Base-by-base conservation (phyloP, 2,113 vertebrate genomes). In the Myotis brandtii region DNA sequence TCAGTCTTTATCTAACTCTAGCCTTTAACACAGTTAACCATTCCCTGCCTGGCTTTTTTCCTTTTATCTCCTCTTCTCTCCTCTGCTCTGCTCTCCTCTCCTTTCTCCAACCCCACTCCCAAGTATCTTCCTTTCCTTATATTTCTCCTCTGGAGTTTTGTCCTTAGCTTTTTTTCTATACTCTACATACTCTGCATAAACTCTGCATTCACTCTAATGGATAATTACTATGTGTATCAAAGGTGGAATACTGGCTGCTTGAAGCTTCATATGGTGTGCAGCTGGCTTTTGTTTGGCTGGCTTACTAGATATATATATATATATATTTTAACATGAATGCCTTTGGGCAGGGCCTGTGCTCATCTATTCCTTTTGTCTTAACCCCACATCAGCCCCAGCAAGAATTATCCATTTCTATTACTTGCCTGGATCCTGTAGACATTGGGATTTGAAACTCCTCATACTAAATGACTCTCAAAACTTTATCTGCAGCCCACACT, bases 361-460 rank as follows among this genome's bases (percentile, higher is more conserved):
- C 30, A 64, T 50, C 14, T 27, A 34, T 40, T 93, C 27, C 6
- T 89, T 85, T 89, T 73, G 20, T 90, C 48, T 82, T 94, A 59
- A 56, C 18, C 37, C 9, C 30, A 9, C 46, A 59, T 67, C 27
- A 80, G 2, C 46, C 37, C 69, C 40, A 84, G n/a, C 27, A 40
- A 83, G 69, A 91, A 91, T 64, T 73, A 88, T 64, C 52, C 30
- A 84, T 69, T 90, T 69, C 86, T 80, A 52, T 40, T 69, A 75
- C 81, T 32, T 86, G 21, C n/a, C 32, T 62, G 30, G 10, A 54
- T 94, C 79, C 54, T 81, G 56, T 37, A 59, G 40, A 87, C 46
- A 79, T 92, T 82, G 9, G 21, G 34, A 76, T 85, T 77, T 83
- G 27, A 64, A 84, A 89, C 10, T 70, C 16, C 75, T 64, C 27